Percentiles rank a stretch among this genome's conserved stretches.
These are phyloP conservation scores for Intellagama lesueurii DNA, from an alignment of 2,797 vertebrate species.

Conservation along the genomic window DNA sequence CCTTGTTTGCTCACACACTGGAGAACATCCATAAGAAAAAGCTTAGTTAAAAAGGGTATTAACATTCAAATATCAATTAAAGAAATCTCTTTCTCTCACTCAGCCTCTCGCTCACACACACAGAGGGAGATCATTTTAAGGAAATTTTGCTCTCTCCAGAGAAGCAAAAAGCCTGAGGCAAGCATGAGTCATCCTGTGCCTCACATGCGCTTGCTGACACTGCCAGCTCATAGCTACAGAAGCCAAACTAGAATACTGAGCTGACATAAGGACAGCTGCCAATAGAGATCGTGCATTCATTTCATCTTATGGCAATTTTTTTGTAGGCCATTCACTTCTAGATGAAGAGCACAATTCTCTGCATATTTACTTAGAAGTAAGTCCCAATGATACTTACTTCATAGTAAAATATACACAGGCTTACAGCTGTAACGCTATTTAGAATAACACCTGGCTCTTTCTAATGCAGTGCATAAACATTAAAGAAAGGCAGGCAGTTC, in stretches of 20 bases:
- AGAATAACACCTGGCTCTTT: neutral
- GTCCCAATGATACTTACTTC: neutral
- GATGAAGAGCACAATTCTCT: too few relatives aligned
- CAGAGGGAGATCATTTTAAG: neutral
- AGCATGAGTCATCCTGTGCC: neutral
- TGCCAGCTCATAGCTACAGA: neutral
- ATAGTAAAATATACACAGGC: neutral
- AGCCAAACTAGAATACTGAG: neutral
- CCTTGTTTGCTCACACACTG: neutral
- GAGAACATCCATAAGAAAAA: neutral
- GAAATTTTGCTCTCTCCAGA: neutral
- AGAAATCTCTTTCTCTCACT: neutral
- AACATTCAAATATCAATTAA: neutral
- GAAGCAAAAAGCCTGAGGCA: neutral
- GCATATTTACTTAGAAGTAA: neutral
- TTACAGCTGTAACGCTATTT: neutral
- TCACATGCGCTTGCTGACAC: conserved; percentile 7
- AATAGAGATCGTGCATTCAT: conserved; percentile 14
- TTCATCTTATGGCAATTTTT: neutral
- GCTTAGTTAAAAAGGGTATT: neutral
- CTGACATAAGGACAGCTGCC: neutral
- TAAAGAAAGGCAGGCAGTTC: neutral
- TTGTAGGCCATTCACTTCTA: neutral
- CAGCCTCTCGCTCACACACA: too few relatives aligned
- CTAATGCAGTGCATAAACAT: neutral